These are phyloP conservation scores for Oophaga pumilio DNA, from an alignment of 2,113 vertebrate species.

Conservation along the genomic window DNA sequence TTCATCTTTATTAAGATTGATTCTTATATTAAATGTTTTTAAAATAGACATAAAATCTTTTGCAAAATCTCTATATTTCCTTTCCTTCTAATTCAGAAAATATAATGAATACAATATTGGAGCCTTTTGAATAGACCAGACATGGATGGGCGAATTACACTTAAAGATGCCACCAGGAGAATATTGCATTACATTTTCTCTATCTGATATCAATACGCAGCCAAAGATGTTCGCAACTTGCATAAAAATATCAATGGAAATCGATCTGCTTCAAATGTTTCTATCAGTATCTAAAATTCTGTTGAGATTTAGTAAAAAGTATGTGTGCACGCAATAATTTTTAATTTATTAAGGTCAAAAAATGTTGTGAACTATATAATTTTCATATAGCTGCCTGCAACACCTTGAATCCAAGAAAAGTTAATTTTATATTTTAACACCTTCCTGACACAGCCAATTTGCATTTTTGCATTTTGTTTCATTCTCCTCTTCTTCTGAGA, in stretches of 20 bases:
- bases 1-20: background rate
- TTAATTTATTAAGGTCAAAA: background rate
- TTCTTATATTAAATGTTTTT: constrained; percentile 20
- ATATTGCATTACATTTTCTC: constrained; percentile 67
- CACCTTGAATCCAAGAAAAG: too few species aligned
- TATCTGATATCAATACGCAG: constrained; percentile 67
- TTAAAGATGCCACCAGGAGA: constrained; percentile 68
- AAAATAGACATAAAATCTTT: constrained; percentile 7
- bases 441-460: too few species aligned
- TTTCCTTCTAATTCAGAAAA: constrained; percentile 58
- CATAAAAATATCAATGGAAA: constrained; percentile 74
- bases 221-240: constrained; percentile 67
- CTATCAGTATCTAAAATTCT: constrained; percentile 80
- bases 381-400: too few species aligned
- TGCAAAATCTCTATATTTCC: constrained; percentile 59
- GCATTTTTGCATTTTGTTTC: too few species aligned
- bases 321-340: constrained; percentile 62
- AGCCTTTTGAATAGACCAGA: constrained; percentile 56
- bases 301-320: constrained; percentile 72
- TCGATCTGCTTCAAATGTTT: constrained; percentile 73
- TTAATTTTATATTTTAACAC: too few species aligned
- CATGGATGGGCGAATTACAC: constrained; percentile 63
- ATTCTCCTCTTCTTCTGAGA: too few species aligned
- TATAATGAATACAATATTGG: constrained; percentile 58
- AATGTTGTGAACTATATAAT: too few species aligned